Evolutionary conservation across 2,113 vertebrate species (phyloP), one percentile per base, ranked within the genome.

Genomic region (Podarcis muralis): DNA sequence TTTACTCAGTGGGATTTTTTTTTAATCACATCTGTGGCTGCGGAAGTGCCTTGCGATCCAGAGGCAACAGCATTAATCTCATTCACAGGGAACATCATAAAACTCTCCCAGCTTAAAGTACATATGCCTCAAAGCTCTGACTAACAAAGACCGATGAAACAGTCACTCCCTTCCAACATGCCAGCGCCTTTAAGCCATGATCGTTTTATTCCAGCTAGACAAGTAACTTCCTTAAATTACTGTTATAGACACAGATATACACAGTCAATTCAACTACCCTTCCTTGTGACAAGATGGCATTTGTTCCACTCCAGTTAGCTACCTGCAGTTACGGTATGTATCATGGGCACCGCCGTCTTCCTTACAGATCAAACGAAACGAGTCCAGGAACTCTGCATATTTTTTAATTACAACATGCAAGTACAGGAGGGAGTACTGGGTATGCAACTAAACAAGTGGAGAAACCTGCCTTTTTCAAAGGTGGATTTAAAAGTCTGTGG

Each of bases 61-160:
- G 18, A 18, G 18, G 18, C 37, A 43, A n/a, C 11, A 59, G 15
- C 23, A 20, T 37, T 40, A 65, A 75, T 62, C 53, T 25, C 7
- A 11, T 20, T 86, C n/a, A 48, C 37, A 85, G 32, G 85, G 82
- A 86, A 53, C 32, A 32, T 18, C 15, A 3, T 66, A 72, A 91
- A 88, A 9, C 1, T 6, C 25, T 48, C 81, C 71, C 37, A 72
- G 85, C 72, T 87, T 81, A 85, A 76, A 79, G 68, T 85, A 13
- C 35, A 48, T 18, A 53, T 65, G 84, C 88, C 86, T 87, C 69
- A 75, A 57, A 95, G 78, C 84, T 83, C 71, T 16, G 62, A 90
- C 85, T 92, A 90, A 90, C 3, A 2, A 95, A 85, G 77, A 87
- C 13, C n/a, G 85, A 79, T 84, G 84, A 88, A 48, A 87, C 25